Conservation (phyloP, 1,140 invertebrate genomes). For the Cotesia vestalis region DNA sequence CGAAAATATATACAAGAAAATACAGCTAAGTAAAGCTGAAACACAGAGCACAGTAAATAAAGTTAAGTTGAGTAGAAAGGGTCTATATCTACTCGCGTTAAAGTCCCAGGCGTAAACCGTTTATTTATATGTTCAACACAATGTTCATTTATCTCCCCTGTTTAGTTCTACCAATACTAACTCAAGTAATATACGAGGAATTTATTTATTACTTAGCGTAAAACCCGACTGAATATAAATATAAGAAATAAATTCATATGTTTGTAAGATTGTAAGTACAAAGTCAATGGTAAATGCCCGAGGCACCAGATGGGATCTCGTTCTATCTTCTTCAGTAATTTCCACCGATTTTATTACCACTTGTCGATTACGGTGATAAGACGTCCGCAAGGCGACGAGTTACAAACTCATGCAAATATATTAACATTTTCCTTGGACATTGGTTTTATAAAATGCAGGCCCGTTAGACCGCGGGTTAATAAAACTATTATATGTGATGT, state of each 20-base stretch:
- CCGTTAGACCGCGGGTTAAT: no score
- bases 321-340: constrained; percentile 8
- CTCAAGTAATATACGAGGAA: constrained; percentile 34
- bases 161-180: no score
- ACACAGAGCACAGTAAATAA: constrained; percentile 36
- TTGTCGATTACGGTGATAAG: constrained; percentile 28
- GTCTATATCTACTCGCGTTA: constrained; percentile 22
- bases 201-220: constrained; percentile 50
- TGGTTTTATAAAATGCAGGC: no score
- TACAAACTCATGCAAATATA: not conserved
- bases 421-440: not conserved
- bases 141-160: constrained; percentile 43
- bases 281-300: constrained; percentile 30
- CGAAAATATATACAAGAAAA: not conserved
- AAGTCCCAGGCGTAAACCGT: constrained; percentile 59
- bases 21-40: constrained; percentile 38
- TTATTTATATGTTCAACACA: constrained; percentile 63
- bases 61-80: constrained; percentile 37
- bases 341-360: constrained; percentile 36
- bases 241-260: constrained; percentile 8
- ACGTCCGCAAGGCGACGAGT: no score
- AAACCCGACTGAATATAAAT: constrained; percentile 21
- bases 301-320: constrained; percentile 25
- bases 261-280: not conserved
- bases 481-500: no score